Evolutionary conservation across 1,140 invertebrate species (phyloP).

Genomic region (Octopus sinensis): DNA sequence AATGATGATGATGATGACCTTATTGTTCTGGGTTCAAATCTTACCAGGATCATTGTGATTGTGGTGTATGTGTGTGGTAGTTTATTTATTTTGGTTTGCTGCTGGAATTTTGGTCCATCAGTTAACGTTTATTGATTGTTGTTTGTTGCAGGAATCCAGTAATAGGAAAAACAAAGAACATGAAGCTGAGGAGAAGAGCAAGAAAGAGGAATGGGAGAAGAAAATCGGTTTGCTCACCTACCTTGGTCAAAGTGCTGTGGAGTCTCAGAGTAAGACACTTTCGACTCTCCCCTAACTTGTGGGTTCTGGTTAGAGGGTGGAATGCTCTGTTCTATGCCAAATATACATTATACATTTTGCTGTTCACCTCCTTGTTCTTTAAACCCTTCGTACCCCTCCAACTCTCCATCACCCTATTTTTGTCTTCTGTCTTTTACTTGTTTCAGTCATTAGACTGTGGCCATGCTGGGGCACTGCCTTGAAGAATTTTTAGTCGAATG

Average conservation of each 20-base stretch:
- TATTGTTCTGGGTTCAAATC: too few species aligned
- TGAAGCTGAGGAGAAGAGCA: slow-evolving; percentile 85
- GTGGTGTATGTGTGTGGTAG: not conserved
- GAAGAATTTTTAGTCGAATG: too few species aligned
- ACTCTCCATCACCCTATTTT: too few species aligned
- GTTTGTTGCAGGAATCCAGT: not conserved
- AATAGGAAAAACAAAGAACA: slow-evolving; percentile 74
- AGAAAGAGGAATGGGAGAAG: slow-evolving; percentile 95
- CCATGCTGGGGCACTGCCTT: too few species aligned
- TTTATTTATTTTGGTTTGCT: not conserved
- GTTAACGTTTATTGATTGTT: too few species aligned
- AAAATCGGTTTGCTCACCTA: slow-evolving; percentile 95
- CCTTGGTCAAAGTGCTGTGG: slow-evolving; percentile 88
- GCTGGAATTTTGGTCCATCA: too few species aligned
- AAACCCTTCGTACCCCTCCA: too few species aligned
- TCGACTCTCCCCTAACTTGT: slow-evolving; percentile 1
- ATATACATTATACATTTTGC: not conserved
- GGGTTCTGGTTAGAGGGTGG: slow-evolving; percentile 11
- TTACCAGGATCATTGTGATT: too few species aligned
- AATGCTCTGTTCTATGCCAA: slow-evolving; percentile 13
- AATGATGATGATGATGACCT: too few species aligned
- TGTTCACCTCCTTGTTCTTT: not conserved
- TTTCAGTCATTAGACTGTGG: too few species aligned
- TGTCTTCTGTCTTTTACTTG: too few species aligned
- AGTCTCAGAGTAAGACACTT: slow-evolving; percentile 60